Evolutionary conservation across 92 coral and sea anemone genomes (phyloP).

Genomic region (Montipora capitata): DNA sequence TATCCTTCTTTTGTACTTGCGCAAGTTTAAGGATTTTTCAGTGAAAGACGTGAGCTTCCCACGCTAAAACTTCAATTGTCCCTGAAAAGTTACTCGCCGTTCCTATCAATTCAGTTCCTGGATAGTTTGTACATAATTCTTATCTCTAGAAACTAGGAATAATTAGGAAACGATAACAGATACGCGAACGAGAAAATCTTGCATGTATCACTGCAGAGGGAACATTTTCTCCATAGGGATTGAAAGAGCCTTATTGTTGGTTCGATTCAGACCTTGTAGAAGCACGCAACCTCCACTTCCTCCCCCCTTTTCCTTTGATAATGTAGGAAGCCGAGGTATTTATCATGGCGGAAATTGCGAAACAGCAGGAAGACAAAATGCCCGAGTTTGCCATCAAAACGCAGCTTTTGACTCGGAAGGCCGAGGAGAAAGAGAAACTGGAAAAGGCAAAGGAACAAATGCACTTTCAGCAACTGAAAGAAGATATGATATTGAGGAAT

Average conservation of each 20-base stretch:
- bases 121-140: no score
- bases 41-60: no score
- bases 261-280: not conserved
- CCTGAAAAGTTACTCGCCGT: no score
- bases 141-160: no score
- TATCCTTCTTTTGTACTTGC: no score
- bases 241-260: not conserved
- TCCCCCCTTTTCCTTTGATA: not conserved
- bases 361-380: constrained; percentile 64
- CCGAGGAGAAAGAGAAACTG: constrained; percentile 77
- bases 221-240: not conserved
- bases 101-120: no score
- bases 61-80: no score
- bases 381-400: constrained; percentile 92
- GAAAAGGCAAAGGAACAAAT: constrained; percentile 73
- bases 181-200: no score
- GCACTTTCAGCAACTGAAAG: constrained; percentile 63
- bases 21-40: no score
- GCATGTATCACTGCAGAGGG: no score
- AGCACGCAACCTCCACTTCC: no score
- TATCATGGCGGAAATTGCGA: constrained; percentile 76
- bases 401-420: constrained; percentile 81
- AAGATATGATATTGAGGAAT: not conserved
- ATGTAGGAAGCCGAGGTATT: constrained; percentile 79
- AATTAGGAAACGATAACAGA: no score